Base-by-base conservation (phyloP, 2,113 vertebrate genomes). In the Leucoraja erinaceus region DNA sequence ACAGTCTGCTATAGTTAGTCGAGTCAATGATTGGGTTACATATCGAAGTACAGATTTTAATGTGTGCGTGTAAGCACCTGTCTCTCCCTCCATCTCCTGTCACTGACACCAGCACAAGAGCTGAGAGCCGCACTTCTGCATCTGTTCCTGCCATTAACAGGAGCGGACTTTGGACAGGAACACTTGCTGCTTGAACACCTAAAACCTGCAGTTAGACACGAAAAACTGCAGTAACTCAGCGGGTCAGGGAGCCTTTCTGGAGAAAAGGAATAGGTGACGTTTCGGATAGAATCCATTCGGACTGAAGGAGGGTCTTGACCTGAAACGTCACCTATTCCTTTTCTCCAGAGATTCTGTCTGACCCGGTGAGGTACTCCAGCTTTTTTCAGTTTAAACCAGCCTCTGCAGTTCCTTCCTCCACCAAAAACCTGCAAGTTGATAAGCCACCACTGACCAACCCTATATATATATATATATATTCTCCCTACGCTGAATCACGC, bases 41-140 rank as follows among this genome's bases (percentile, higher is more conserved):
- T 91, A 70, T 91, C 90, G 10, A 91, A 91, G 28, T 91, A 72
- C 90, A 91, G 9, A 72, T 20, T 72, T 54, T 47, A 91, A 91
- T 70, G 63, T 70, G 5, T 54, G 18, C 88, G 12, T 79, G 20
- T 54, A 91, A 54, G 90, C 90, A 91, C 90, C 90, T 91, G 90
- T 91, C 90, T 22, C 33, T 16, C 16, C 66, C 31, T 33, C 33
- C 18, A 33, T 66, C 68, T 72, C 20, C 90, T 7, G 66, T 38
- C 90, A 72, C 90, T 72, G 33, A 91, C 16, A 91, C 90, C 68
- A 54, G 4, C 2, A 0, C 90, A 74, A 33, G 12, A 38, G 90
- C 90, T 91, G 90, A 91, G 33, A 31, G 20, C 90, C 38, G 90
- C 90, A 91, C 2, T 28, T 72, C 33, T 72, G 68, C 90, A 91